phyloP scores from a whole-genome alignment of 2,797 vertebrate genomes.

The Ctenopoma kingsleyae region DNA sequence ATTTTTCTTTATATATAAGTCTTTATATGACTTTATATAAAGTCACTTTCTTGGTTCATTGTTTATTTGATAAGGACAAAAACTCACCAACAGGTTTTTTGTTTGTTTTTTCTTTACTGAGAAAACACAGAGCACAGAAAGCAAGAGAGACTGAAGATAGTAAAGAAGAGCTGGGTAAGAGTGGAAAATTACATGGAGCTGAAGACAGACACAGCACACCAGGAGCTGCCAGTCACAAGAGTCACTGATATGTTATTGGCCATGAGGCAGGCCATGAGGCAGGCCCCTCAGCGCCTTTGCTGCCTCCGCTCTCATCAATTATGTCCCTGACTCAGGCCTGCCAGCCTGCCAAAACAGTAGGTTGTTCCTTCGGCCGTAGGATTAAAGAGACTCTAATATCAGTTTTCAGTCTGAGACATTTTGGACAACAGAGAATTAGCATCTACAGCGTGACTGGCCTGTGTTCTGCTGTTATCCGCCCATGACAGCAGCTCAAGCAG shows the following conservation, averaged over 20 bases:
- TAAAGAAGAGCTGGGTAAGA: conserved; percentile 11
- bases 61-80: conserved; percentile 11
- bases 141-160: neutral
- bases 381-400: conserved; percentile 67
- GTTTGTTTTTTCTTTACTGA: conserved; percentile 10
- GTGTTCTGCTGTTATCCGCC: conserved; percentile 18
- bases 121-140: conserved; percentile 10
- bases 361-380: conserved; percentile 47
- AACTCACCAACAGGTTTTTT: neutral
- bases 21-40: no score
- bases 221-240: conserved; percentile 62
- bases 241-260: conserved; percentile 62
- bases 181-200: conserved; percentile 61
- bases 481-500: conserved; percentile 18
- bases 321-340: conserved; percentile 55
- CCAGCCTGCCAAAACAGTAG: conserved; percentile 61
- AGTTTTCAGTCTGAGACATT: conserved; percentile 51
- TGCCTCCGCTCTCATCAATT: conserved; percentile 72
- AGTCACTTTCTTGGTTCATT: conserved; percentile 10
- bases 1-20: no score
- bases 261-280: conserved; percentile 51
- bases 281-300: conserved; percentile 41
- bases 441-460: conserved; percentile 10
- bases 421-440: conserved; percentile 72
- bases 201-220: conserved; percentile 55